Evolutionary conservation across 2,888 invertebrate species (phyloP), one percentile per base, ranked within the genome.

Genomic region (Carabus problematicus): DNA sequence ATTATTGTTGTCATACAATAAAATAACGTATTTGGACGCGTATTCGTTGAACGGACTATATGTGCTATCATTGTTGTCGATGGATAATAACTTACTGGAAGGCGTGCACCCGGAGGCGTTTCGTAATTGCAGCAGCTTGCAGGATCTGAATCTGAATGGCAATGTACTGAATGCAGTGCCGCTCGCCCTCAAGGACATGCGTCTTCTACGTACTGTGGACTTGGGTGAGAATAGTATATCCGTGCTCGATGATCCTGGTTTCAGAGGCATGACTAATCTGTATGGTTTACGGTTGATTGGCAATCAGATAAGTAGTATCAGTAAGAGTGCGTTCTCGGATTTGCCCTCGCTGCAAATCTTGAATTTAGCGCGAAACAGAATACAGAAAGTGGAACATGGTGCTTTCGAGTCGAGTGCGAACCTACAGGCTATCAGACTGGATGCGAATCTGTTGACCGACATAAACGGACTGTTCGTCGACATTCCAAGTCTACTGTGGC

Each of bases 221-320:
- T 85, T 98, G 74, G 95, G 95, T 69, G 95, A 96, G 82, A 98
- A 98, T 84, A 87, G 89, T 80, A 92, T 98, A 79, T 87, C 88
- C 67, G 87, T 88, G 69, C 82, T 98, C 70, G 92, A 93, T 74
- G 90, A 92, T 74, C 89, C 91, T 8, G 91, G 92, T 60, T 94
- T 96, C 80, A 87, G 90, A 72, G 93, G 93, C 55, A 87, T 97
- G 84, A 89, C 88, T 73, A 93, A 93, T 80, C 87, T 98, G 70
- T 93, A 94, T 79, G 93, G 94, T 14, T 84, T 98, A 73, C 88
- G 95, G 71, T 85, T 98, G 78, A 94, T 96, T 77, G 93, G 94
- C 72, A 97, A 97, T 84, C 90, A 91, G 82, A 87, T 93, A 76
- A 89, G 89, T 78, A 93, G 91, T 78, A 90, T 93, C 73, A 93